phyloP scores from a whole-genome alignment of 2,797 vertebrate genomes.

The Intellagama lesueurii region DNA sequence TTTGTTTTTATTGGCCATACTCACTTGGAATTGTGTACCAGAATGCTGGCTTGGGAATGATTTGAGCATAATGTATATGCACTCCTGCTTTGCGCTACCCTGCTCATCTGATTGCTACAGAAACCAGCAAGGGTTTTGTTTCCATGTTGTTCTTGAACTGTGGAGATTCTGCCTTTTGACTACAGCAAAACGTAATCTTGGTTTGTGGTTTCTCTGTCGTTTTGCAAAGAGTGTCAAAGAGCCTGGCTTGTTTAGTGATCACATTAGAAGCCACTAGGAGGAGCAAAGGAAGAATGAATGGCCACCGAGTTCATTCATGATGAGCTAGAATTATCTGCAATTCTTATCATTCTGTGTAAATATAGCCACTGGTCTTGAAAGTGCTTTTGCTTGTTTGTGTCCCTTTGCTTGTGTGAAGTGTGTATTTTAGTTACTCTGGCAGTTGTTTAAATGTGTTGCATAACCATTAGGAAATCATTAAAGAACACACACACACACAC shows the following conservation, averaged over 20 bases:
- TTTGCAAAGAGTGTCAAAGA: background rate
- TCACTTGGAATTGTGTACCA: background rate
- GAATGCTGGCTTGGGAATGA: background rate
- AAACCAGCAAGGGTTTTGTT: background rate
- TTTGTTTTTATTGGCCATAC: background rate
- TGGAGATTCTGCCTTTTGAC: background rate
- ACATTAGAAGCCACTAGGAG: background rate
- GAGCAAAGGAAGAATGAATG: background rate
- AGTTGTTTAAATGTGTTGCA: background rate
- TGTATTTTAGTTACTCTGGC: background rate
- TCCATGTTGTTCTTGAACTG: background rate
- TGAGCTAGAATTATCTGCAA: background rate
- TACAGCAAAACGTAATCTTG: background rate
- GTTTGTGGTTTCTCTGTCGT: background rate
- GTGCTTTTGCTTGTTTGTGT: background rate
- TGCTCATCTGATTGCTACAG: background rate
- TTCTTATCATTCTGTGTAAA: background rate
- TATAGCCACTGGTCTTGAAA: background rate
- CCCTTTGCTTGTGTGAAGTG: background rate
- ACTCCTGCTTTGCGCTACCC: background rate
- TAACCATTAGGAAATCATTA: background rate
- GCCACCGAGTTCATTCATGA: background rate
- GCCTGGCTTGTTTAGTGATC: background rate
- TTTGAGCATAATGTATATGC: background rate
- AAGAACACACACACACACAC: no score